A percentile compares a stretch with the other conserved stretches of the same genome.
These are phyloP conservation scores for Ferrisia virgata DNA, from an alignment of 2,888 invertebrate species.

Conservation along the genomic window DNA sequence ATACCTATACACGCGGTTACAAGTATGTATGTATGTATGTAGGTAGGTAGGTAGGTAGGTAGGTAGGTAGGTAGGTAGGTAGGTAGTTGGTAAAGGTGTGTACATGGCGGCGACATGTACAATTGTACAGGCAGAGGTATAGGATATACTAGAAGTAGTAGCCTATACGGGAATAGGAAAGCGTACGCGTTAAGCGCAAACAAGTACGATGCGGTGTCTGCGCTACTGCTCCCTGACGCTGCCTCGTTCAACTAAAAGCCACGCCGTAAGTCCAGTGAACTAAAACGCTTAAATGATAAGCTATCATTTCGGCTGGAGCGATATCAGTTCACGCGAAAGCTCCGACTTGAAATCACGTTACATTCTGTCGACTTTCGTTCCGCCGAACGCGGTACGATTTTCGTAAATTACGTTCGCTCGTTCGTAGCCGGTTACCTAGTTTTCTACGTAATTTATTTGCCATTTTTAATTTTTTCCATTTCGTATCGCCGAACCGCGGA, in stretches of 20 bases:
- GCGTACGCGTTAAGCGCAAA: not conserved
- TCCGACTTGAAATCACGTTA: not conserved
- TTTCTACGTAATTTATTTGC: no score
- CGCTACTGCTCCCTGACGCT: not conserved
- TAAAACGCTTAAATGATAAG: constrained; percentile 30
- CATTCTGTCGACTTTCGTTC: not conserved
- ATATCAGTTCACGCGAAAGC: constrained; percentile 27
- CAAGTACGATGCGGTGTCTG: not conserved
- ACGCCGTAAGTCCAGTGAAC: not conserved
- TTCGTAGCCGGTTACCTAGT: not conserved
- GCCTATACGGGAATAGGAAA: no score
- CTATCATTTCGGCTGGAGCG: not conserved
- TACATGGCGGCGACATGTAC: no score
- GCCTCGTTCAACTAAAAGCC: not conserved
- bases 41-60: no score
- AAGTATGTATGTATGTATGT: no score
- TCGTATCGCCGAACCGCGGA: not conserved
- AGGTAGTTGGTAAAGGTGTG: no score
- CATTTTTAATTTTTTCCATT: not conserved
- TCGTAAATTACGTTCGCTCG: not conserved
- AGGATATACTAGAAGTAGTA: no score
- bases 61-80: no score
- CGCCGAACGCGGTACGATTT: not conserved
- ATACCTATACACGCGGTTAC: no score
- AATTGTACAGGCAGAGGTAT: no score